Percentiles rank a stretch among this genome's conserved stretches.
phyloP scores from a whole-genome alignment of 2,888 invertebrate species.

The Nysson spinosus region DNA sequence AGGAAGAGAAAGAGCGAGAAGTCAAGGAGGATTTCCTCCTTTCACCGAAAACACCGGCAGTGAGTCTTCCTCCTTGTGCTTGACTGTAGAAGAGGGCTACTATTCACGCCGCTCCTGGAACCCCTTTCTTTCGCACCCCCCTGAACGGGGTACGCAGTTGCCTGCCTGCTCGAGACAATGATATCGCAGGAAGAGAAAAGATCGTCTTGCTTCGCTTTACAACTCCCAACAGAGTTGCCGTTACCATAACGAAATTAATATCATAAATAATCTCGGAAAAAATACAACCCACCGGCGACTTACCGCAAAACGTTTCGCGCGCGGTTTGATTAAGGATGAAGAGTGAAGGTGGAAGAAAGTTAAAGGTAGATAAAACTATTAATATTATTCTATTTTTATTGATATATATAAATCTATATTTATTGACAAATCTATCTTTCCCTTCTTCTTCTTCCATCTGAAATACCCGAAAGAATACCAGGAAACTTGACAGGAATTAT shows the following conservation, averaged over 20 bases:
- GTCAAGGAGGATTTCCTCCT: constrained; percentile 63
- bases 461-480: no score
- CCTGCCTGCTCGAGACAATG: constrained; percentile 73
- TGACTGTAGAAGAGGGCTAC: constrained; percentile 58
- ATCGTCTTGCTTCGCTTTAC: constrained; percentile 71
- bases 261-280: constrained; percentile 77
- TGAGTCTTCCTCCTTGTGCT: constrained; percentile 44
- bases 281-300: constrained; percentile 63
- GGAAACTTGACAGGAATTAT: no score
- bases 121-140: constrained; percentile 68
- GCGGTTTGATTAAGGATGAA: constrained; percentile 56
- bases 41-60: constrained; percentile 64
- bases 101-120: constrained; percentile 70
- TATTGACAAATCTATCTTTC: no score
- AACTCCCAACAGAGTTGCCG: constrained; percentile 72
- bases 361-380: no score
- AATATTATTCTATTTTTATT: background rate
- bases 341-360: background rate
- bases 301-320: constrained; percentile 60
- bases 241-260: constrained; percentile 75
- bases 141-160: constrained; percentile 45
- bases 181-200: constrained; percentile 73
- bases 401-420: background rate
- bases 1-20: constrained; percentile 19
- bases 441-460: no score